Evolutionary conservation across 2,797 vertebrate genomes (phyloP), one percentile per base, ranked within the genome.

Genomic region (Knipowitschia caucasica): DNA sequence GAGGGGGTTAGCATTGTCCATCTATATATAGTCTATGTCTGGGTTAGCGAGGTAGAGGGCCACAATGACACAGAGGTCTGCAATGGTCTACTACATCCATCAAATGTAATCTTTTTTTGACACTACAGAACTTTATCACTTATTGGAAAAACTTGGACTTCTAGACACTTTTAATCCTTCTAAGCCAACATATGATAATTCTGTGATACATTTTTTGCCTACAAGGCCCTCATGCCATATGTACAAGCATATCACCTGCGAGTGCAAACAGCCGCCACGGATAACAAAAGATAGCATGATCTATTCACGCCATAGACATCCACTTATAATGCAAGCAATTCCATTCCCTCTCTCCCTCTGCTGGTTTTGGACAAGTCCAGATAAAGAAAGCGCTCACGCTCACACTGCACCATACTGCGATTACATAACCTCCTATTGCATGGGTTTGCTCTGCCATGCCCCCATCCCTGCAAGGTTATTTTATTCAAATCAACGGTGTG

Each of bases 351-450:
- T 54, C 44, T 47, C 33, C 56, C 43, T 23, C 57, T 35, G 58
- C 56, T 77, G 59, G 58, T 69, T 64, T 52, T 50, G 56, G 23
- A 55, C 67, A 64, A 64, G 31, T 24, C 35, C 51, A 55, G 65
- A 73, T 70, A 72, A 69, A 18, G 63, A 63, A 56, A 59, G 63
- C 53, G 25, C 38, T 54, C 61, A 65, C 1, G 50, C 56, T 64
- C 63, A 65, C 1, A 49, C 56, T 64, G 62, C 27, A 2, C 47
- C 53, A 39, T 47, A 61, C 53, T 55, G 63, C 42, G 18, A 8
- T 80, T 85, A 71, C 72, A 81, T 84, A 71, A 83, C 66, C 58
- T 67, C 78, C 51, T 40, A 58, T 56, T 38, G 67, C 68, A 44
- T n/a, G 53, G 55, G 53, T 62, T 71, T 62, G 46, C 23, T 49